These are phyloP conservation scores for Brachystomella parvula DNA, from an alignment of 1,140 invertebrate genomes.

Conservation along the genomic window DNA sequence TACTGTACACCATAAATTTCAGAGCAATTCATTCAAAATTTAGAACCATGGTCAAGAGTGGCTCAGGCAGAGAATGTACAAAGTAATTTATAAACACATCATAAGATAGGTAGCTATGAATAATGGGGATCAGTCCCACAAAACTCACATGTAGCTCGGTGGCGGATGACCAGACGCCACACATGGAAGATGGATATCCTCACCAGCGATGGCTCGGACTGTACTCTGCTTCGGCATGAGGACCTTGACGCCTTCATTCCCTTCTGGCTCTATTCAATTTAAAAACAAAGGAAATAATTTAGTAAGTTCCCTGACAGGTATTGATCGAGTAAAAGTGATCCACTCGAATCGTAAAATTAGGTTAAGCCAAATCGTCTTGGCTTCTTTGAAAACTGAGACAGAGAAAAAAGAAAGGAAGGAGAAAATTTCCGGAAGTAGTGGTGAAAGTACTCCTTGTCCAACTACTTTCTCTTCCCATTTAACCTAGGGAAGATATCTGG, in stretches of 20 bases:
- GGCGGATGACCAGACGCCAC: slow-evolving; percentile 67
- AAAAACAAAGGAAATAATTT: not conserved
- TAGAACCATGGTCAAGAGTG: not conserved
- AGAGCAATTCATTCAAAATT: not conserved
- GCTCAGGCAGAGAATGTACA: not conserved
- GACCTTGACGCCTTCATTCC: slow-evolving; percentile 51
- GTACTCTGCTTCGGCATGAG: slow-evolving; percentile 59
- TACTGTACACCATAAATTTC: not conserved
- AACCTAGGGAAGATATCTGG: not conserved
- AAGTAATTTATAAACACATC: too few species aligned
- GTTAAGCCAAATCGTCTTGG: not conserved
- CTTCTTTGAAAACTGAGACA: not conserved
- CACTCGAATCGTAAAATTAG: not conserved
- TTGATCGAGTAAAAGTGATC: not conserved
- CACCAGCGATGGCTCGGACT: slow-evolving; percentile 56
- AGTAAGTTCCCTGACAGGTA: not conserved
- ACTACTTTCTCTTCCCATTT: not conserved
- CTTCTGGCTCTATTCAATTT: not conserved
- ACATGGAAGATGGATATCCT: slow-evolving; percentile 62
- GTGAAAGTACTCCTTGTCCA: not conserved
- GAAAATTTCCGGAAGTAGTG: not conserved
- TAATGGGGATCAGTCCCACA: not conserved
- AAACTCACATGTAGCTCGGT: slow-evolving; percentile 59
- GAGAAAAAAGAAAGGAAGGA: not conserved
- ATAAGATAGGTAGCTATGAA: not conserved